phyloP scores from a whole-genome alignment of 2,888 invertebrate species.

The Galeruca laticollis region DNA sequence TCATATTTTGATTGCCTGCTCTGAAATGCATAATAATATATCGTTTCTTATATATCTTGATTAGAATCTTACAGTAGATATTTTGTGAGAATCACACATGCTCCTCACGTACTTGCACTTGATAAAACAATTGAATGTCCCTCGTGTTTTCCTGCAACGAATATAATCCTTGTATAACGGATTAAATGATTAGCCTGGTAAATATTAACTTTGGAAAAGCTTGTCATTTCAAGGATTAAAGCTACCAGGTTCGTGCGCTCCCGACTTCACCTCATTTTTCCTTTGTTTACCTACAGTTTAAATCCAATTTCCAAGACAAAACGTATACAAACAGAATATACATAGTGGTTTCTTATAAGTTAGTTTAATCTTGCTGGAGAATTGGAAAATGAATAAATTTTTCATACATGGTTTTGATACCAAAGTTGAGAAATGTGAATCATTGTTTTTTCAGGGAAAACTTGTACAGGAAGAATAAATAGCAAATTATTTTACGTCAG shows the following conservation, averaged over 20 bases:
- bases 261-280: neutral
- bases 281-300: neutral
- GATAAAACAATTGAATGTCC: neutral
- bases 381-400: too few relatives aligned
- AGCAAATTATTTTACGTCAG: too few relatives aligned
- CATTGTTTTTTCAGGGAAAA: too few relatives aligned
- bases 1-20: too few relatives aligned
- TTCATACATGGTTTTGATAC: too few relatives aligned
- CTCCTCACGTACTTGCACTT: neutral
- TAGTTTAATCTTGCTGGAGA: too few relatives aligned
- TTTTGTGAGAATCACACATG: neutral
- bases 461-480: too few relatives aligned
- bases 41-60: too few relatives aligned
- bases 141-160: neutral
- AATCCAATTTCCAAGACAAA: neutral
- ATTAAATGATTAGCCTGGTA: slow-evolving; percentile 10
- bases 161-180: slow-evolving; percentile 12
- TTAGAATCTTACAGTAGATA: too few relatives aligned
- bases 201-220: slow-evolving; percentile 3
- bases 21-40: too few relatives aligned
- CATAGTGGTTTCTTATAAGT: too few relatives aligned
- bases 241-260: neutral
- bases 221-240: slow-evolving; percentile 14
- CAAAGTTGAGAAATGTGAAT: too few relatives aligned
- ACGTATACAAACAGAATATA: neutral